These are phyloP conservation scores for Rhopalosiphum maidis DNA, from an alignment of 1,140 invertebrate genomes.

Conservation along the genomic window DNA sequence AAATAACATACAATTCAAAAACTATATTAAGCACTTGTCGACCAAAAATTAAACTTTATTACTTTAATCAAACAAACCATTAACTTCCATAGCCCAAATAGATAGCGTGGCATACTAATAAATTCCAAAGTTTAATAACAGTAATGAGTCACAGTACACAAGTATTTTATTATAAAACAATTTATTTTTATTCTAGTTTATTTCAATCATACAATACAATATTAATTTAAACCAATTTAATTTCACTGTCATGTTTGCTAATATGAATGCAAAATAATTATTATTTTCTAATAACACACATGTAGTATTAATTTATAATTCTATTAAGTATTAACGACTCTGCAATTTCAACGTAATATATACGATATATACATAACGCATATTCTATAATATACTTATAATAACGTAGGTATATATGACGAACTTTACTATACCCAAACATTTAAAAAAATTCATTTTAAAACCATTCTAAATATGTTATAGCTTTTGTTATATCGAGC, in stretches of 20 bases:
- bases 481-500: neutral
- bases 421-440: neutral
- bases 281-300: neutral
- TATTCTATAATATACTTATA: neutral
- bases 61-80: neutral
- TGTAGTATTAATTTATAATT: neutral
- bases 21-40: neutral
- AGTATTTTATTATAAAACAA: neutral
- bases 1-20: neutral
- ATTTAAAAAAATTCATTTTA: neutral
- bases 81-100: neutral
- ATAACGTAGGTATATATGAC: neutral
- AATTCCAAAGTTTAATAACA: neutral
- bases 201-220: neutral
- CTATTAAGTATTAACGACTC: neutral
- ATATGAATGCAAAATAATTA: neutral
- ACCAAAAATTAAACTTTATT: constrained; percentile 12
- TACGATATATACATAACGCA: neutral
- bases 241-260: neutral
- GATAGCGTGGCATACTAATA: neutral
- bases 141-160: neutral
- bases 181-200: neutral
- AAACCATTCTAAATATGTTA: neutral
- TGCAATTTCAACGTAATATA: too few relatives aligned
- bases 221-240: neutral